Conservation (phyloP, 2,797 vertebrate species). For the Eleutherodactylus coqui region DNA sequence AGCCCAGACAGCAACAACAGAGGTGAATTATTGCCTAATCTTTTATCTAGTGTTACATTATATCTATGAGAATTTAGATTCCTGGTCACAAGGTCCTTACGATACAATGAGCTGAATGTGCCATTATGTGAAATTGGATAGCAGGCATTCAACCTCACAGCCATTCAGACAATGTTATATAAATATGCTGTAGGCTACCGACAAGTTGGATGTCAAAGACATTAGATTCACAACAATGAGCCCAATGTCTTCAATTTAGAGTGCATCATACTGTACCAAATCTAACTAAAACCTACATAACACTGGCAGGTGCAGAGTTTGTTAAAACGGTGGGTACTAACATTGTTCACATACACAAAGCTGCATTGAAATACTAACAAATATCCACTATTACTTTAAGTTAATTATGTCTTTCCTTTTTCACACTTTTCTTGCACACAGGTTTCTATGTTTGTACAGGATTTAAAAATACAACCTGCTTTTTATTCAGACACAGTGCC, state of each 20-base stretch:
- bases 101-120: constrained; percentile 6
- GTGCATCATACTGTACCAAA: constrained; percentile 3
- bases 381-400: background rate
- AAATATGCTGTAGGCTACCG: constrained; percentile 36
- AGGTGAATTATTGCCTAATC: constrained; percentile 18
- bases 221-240: constrained; percentile 35
- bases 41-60: constrained; percentile 10
- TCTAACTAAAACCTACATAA: constrained; percentile 5
- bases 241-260: constrained; percentile 8
- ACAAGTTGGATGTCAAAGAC: background rate
- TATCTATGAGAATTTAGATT: constrained; percentile 3
- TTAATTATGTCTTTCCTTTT: background rate
- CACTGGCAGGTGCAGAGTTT: background rate
- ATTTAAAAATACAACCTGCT: background rate
- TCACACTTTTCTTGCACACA: background rate
- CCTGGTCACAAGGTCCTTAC: constrained; percentile 20
- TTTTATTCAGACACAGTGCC: too few relatives aligned
- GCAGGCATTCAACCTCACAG: constrained; percentile 3
- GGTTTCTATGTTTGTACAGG: background rate
- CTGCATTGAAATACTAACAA: background rate
- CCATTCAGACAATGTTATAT: constrained; percentile 5
- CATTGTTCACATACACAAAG: background rate
- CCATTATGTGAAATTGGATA: constrained; percentile 37
- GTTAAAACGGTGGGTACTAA: background rate
- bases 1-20: background rate